Base-by-base conservation (phyloP, 2,797 vertebrate species). In the Phoeniculus purpureus region DNA sequence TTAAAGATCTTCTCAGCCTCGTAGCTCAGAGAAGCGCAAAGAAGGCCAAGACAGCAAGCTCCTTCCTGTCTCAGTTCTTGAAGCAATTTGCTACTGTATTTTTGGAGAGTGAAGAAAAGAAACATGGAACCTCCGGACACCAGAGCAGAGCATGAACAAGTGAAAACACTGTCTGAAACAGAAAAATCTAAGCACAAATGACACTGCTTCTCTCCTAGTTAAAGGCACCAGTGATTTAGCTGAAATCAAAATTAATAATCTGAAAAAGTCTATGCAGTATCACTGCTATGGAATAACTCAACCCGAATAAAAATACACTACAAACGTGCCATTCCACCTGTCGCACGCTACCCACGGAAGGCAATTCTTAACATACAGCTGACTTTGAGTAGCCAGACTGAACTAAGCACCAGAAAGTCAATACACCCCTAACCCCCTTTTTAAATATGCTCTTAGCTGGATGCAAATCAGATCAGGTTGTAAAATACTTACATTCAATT, bases 1-100 rank as follows among this genome's bases (percentile, higher is more conserved):
- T 99, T 99, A 97, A 99, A 99, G 97, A 99, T 98, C 97, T 99
- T 98, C 97, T 99, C 99, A 5, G 99, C 99, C 97, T 99, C 99
- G 3, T 99, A 99, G 98, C 98, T 99, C 91, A 99, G 96, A 93
- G 98, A 97, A 22, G 98, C 98, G 97, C 99, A 99, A 88, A 99
- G 98, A 96, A 99, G 98, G 94, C 99, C 99, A 92, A 99, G 98
- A 94, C 98, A 99, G 96, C 98, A 98, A 51, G 99, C 99, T 26
- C 98, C 99, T 85, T 99, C 99, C 97, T 99, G 99, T 92, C 99
- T 98, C 96, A 99, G 93, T 97, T 99, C 99, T 95, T 99, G 99
- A 96, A 99, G 98, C 94, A 99, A 98, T 97, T 99, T 99, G 97
- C 99, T 99, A 98, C 99, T 99, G 94, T 76, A 95, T 93, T 96